A percentile compares a stretch with the other conserved stretches of the same genome.
Conservation (phyloP, 2,113 vertebrate species). For the Climacteris rufus region DNA sequence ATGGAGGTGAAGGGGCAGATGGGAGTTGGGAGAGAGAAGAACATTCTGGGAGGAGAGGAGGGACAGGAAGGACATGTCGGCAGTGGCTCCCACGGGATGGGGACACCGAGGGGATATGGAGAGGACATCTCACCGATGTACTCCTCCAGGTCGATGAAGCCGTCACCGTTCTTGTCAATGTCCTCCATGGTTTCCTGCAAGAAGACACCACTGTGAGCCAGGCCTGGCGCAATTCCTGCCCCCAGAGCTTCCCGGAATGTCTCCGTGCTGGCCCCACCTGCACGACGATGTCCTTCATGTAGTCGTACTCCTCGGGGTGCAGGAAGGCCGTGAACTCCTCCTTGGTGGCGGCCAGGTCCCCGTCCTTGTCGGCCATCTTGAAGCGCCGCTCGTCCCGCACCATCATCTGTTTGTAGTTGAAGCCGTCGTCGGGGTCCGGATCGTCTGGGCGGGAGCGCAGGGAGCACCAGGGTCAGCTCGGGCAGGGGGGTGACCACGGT, state of each 20-base stretch:
- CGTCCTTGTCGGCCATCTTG: conserved; percentile 83
- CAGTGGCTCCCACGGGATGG: fast-evolving
- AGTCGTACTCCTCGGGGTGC: conserved; percentile 89
- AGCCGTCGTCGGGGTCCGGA: conserved; percentile 83
- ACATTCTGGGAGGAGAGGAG: not conserved
- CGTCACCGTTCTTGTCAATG: conserved; percentile 91
- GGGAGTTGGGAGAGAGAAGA: not conserved
- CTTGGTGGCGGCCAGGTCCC: conserved; percentile 82
- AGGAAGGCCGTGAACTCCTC: conserved; percentile 90
- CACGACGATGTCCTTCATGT: conserved; percentile 92
- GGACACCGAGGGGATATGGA: not conserved
- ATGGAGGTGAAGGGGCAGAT: fast-evolving
- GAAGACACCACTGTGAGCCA: fast-evolving
- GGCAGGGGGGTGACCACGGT: fast-evolving
- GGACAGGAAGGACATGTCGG: not conserved
- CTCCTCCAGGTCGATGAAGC: conserved; percentile 88
- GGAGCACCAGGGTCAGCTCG: not conserved
- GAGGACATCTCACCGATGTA: conserved; percentile 82
- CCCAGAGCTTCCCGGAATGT: not conserved
- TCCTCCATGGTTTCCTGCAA: conserved; percentile 92
- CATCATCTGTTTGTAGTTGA: conserved; percentile 92
- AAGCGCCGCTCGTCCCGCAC: conserved; percentile 87
- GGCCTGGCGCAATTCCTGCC: not conserved
- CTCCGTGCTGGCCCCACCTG: conserved; percentile 66
- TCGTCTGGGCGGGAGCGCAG: conserved; percentile 74